Base-by-base conservation (phyloP, 2,797 vertebrate species). In the Brotula barbata region DNA sequence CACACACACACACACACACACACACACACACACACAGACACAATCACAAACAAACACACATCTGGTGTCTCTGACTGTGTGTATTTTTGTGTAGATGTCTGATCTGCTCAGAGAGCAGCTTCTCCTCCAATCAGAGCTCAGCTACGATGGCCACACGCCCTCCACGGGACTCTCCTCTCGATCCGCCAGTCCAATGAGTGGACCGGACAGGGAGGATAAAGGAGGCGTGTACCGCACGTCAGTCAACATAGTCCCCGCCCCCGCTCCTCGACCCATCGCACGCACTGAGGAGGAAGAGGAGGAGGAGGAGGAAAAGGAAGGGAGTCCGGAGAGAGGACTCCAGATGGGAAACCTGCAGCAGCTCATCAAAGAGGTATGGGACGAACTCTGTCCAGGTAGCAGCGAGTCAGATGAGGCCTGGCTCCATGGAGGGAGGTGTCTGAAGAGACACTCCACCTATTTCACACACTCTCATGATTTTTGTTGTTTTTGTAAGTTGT, bases 51-150 rank as follows among this genome's bases (percentile, higher is more conserved):
- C 40, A 23, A 22, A 17, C 15, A 56, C 33, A 39, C n/a, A 1
- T 45, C 23, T n/a, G 0, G 17, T 41, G 5, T 52, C 20, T 8
- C 46, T 39, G 4, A 28, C 23, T 48, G 14, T 58, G 23, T 44
- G 10, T 54, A 36, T 2, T 49, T 67, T 71, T 66, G 59, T 66
- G 23, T 79, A 99, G 97, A 90, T 98, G 61, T 93, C 92, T 0
- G 94, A 97, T 73, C 92, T 98, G 53, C 93, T 98, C 76, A 90
- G 92, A 82, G 97, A 99, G 70, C 96, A 97, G 80, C 90, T 93
- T 33, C 91, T 91, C 75, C 91, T 98, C 68, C 95, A 93, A 70
- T 94, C 94, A 19, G 94, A 98, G 83, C 86, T 98, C 54, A 86
- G 88, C 42, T 89, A 93, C 9, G 90, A 87, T 12, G 89, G 76